Evolutionary conservation across 2,888 invertebrate species (phyloP), one percentile per base, ranked within the genome.

Genomic region (Coenonympha glycerion): DNA sequence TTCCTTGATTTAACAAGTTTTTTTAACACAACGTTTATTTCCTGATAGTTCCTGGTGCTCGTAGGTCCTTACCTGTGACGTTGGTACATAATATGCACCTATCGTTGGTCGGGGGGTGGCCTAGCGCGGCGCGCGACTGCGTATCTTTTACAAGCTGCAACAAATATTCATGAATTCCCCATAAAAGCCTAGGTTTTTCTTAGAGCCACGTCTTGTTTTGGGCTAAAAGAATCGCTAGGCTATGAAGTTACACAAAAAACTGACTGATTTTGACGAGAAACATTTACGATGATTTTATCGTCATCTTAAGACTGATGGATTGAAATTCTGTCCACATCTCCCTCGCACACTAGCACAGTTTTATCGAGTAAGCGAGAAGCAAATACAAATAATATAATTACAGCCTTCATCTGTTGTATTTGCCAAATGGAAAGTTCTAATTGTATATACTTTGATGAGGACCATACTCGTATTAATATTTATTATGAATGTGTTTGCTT

Each of bases 161-260:
- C 84, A 86, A 86, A 86, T 87, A 86, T 87, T 85, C 87, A 80
- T 64, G 83, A 71, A 76, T 85, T 83, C 86, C 87, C 87, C 86
- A 69, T 73, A 19, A 67, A 68, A 73, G 75, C 73, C 74, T 68
- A 62, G 73, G 62, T 73, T 46, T 69, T 77, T 76, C 81, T 74
- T 64, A 65, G 68, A 78, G 70, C 56, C 48, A 50, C 16, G 6
- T 16, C 33, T 42, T 8, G 13, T 51, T 33, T 26, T 46, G 6
- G 54, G 62, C 64, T 63, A 64, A 62, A 65, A 71, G 72, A 72
- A 73, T 69, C 61, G 65, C 73, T 64, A 67, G 66, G 69, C 73
- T 70, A 40, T 22, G 22, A 24, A 18, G 18, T 16, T n/a, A 13
- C 16, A 21, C n/a, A 16, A n/a, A 36, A 52, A 63, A 64, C 64